Percentiles rank a stretch among this genome's conserved stretches.
Conservation (phyloP, 2,113 vertebrate genomes). For the Dicentrarchus labrax region DNA sequence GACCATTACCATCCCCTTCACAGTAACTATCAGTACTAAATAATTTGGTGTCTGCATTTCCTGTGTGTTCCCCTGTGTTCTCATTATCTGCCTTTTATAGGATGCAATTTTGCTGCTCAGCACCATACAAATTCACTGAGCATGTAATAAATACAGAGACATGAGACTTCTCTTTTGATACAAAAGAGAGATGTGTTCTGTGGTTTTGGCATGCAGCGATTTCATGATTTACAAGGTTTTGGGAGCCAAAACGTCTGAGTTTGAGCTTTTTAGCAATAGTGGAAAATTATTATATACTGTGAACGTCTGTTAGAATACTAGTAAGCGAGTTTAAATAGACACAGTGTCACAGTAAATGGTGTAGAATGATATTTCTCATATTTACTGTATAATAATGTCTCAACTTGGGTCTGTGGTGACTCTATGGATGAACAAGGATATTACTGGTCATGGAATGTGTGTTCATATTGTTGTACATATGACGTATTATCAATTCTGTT, state of each 20-base stretch:
- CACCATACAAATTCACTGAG: constrained; percentile 69
- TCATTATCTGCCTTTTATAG: constrained; percentile 76
- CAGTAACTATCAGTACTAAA: constrained; percentile 41
- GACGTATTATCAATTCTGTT: not conserved
- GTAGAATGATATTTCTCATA: constrained; percentile 11
- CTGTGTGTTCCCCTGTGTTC: constrained; percentile 74
- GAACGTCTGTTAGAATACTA: not conserved
- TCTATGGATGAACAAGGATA: not conserved
- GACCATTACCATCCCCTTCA: constrained; percentile 51
- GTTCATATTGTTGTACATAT: not conserved
- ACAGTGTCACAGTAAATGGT: not conserved
- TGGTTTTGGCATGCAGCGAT: constrained; percentile 4
- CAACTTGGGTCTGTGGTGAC: not conserved
- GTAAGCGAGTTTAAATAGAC: not conserved
- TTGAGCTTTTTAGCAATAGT: not conserved
- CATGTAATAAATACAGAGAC: constrained; percentile 55
- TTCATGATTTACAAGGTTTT: constrained; percentile 6
- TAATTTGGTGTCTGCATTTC: constrained; percentile 66
- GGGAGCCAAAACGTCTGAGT: not conserved
- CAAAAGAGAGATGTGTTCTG: constrained; percentile 8
- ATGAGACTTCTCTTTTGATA: constrained; percentile 38
- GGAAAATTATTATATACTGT: not conserved
- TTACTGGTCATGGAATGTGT: not conserved
- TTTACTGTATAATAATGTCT: not conserved
- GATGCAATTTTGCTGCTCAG: constrained; percentile 64